phyloP scores from a whole-genome alignment of 2,113 vertebrate genomes.

The Falco punctatus region DNA sequence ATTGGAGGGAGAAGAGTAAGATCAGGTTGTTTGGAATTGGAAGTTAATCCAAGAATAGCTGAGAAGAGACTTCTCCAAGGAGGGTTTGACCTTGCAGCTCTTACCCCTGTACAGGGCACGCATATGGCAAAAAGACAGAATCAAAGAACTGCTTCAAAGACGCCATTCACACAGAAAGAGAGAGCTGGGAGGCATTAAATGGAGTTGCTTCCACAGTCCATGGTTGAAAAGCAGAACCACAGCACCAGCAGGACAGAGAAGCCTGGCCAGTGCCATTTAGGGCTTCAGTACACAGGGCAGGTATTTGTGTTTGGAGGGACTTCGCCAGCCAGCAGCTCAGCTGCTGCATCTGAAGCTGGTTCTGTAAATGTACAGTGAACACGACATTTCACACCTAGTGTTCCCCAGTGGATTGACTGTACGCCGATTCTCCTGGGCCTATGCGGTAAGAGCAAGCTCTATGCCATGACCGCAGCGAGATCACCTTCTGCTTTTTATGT shows the following conservation, averaged over 20 bases:
- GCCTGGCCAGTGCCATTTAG: background rate
- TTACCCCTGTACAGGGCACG: background rate
- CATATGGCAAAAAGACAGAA: background rate
- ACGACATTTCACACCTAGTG: background rate
- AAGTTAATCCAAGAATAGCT: background rate
- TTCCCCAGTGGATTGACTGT: background rate
- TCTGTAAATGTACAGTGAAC: background rate
- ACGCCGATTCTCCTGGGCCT: background rate
- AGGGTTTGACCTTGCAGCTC: background rate
- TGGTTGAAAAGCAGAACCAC: background rate
- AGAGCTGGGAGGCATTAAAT: background rate
- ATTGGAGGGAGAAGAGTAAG: background rate
- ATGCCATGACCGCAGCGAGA: background rate
- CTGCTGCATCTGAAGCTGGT: background rate
- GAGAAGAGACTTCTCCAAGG: background rate
- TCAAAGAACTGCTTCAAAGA: background rate
- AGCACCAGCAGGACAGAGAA: background rate
- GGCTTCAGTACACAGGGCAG: background rate
- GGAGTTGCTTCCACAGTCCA: background rate
- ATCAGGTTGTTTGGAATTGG: background rate
- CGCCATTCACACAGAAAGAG: background rate
- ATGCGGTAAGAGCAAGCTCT: background rate
- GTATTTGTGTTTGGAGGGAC: background rate
- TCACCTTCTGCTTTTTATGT: background rate
- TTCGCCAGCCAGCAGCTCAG: background rate